These are phyloP conservation scores for Cabera pusaria DNA, from an alignment of 2,888 invertebrate genomes.

Conservation along the genomic window DNA sequence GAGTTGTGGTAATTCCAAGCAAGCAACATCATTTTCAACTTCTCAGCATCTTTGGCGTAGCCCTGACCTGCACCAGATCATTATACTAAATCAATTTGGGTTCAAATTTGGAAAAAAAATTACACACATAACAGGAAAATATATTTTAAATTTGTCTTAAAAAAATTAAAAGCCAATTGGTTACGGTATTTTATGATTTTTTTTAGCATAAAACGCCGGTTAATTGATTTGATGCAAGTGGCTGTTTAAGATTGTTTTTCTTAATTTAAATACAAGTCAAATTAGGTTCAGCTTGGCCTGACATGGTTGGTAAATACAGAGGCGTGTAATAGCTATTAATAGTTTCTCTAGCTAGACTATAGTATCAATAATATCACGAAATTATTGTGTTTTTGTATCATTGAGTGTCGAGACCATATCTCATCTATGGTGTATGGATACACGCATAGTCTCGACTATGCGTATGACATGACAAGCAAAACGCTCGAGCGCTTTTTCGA, in stretches of 20 bases:
- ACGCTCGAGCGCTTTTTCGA: no score
- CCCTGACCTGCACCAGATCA: slow-evolving; percentile 83
- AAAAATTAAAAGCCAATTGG: slow-evolving; percentile 31
- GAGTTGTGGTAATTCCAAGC: slow-evolving; percentile 95
- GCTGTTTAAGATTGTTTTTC: slow-evolving; percentile 42
- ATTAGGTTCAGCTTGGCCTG: no score
- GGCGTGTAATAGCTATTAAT: no score
- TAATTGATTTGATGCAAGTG: slow-evolving; percentile 82
- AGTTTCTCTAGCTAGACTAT: no score
- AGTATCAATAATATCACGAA: no score
- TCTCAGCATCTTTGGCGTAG: slow-evolving; percentile 92
- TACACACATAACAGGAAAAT: slow-evolving; percentile 5
- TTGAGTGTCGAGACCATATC: no score
- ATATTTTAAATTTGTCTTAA: slow-evolving; percentile 13
- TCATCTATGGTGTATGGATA: no score
- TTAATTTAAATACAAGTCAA: no score
- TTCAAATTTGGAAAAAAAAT: slow-evolving; percentile 50
- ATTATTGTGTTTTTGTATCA: no score
- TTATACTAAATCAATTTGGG: slow-evolving; percentile 71
- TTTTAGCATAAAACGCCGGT: slow-evolving; percentile 58
- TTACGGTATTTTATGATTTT: slow-evolving; percentile 25
- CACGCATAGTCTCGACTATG: no score
- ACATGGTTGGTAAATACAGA: no score
- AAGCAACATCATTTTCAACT: slow-evolving; percentile 93
- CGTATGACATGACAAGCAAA: no score